phyloP scores from a whole-genome alignment of 2,113 vertebrate genomes.

The Lampris incognitus region DNA sequence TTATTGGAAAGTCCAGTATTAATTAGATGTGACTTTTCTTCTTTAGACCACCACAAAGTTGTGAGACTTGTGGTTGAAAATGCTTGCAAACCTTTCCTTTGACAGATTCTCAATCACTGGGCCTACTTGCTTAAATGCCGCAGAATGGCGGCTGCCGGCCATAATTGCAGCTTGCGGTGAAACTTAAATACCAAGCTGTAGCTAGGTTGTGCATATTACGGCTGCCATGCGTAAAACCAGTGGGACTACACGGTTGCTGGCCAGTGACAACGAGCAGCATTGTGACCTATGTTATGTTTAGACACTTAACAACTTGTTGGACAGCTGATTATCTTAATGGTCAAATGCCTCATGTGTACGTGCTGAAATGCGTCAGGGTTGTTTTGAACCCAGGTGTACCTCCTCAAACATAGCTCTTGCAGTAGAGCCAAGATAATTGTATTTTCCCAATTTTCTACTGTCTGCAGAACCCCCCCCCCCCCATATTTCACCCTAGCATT shows the following conservation, averaged over 20 bases:
- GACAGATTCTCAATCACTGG: constrained; percentile 3
- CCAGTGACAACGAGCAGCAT: constrained; percentile 57
- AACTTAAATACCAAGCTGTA: constrained; percentile 68
- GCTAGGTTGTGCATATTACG: constrained; percentile 50
- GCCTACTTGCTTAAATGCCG: constrained; percentile 43
- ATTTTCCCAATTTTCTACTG: background rate
- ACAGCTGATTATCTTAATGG: constrained; percentile 47
- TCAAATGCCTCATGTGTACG: constrained; percentile 19
- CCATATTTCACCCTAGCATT: background rate
- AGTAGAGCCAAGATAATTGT: background rate
- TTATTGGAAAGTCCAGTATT: background rate
- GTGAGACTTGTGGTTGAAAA: background rate
- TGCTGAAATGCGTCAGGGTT: background rate
- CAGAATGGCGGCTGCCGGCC: constrained; percentile 53
- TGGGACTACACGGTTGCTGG: constrained; percentile 38
- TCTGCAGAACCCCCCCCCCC: background rate
- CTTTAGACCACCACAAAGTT: constrained; percentile 1
- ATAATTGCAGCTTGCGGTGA: constrained; percentile 68
- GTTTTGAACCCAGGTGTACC: constrained; percentile 23
- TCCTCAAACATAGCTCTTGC: background rate
- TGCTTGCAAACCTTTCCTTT: constrained; percentile 3
- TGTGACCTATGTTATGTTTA: constrained; percentile 60
- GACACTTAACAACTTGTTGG: constrained; percentile 48
- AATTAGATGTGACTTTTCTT: background rate
- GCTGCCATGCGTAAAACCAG: constrained; percentile 37